A percentile compares a stretch with the other conserved stretches of the same genome.
phyloP scores from a whole-genome alignment of 2,797 vertebrate species.

The Enteromius argenteus region DNA sequence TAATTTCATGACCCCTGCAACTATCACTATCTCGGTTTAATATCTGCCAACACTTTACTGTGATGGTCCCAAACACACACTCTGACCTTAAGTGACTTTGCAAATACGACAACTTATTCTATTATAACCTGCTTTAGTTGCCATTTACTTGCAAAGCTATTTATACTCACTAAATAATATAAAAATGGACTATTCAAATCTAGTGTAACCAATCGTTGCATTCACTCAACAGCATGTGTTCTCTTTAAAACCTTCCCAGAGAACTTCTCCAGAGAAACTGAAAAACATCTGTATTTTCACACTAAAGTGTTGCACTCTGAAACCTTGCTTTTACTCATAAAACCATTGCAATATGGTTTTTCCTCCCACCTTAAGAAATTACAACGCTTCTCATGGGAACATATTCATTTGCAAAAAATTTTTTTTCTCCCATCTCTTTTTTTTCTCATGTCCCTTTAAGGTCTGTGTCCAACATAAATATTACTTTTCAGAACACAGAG shows the following conservation, averaged over 20 bases:
- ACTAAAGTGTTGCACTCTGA: background rate
- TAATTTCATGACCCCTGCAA: background rate
- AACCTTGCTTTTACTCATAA: background rate
- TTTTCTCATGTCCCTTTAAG: too few species aligned
- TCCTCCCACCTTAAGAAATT: background rate
- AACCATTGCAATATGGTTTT: background rate
- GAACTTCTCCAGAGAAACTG: background rate
- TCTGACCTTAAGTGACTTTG: background rate
- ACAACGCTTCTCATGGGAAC: too few species aligned
- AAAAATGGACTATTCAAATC: background rate
- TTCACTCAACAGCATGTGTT: background rate
- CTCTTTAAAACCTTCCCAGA: background rate
- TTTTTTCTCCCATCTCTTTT: too few species aligned
- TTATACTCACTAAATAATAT: background rate
- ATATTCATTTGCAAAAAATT: too few species aligned
- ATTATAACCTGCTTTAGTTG: too few species aligned
- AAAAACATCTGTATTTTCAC: background rate
- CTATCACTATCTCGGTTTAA: background rate
- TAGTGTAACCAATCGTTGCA: background rate
- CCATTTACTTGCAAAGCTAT: background rate
- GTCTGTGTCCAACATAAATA: too few species aligned
- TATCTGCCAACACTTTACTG: background rate
- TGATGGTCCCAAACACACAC: background rate
- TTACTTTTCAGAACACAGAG: background rate
- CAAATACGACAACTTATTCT: background rate